Percentiles rank a stretch among this genome's conserved stretches.
Evolutionary conservation across 2,888 invertebrate species (phyloP).

Genomic region (Ypsolopha sequella): DNA sequence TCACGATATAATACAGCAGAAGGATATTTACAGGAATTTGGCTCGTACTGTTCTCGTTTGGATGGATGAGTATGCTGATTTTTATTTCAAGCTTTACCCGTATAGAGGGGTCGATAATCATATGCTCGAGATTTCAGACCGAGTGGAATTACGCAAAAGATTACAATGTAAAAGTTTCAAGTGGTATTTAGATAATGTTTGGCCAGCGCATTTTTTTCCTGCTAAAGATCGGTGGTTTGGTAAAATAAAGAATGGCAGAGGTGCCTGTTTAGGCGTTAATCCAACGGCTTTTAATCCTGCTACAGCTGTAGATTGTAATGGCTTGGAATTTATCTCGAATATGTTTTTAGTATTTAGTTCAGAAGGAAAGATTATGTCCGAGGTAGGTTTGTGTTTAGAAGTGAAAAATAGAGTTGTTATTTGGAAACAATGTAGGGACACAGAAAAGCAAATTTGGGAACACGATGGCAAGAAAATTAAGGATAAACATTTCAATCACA

Average conservation of each 20-base stretch:
- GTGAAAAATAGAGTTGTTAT: slow-evolving; percentile 74
- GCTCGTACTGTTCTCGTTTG: slow-evolving; percentile 95
- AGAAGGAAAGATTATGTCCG: slow-evolving; percentile 83
- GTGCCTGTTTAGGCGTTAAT: slow-evolving; percentile 43
- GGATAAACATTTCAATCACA: slow-evolving; percentile 19
- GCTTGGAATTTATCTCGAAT: slow-evolving; percentile 62
- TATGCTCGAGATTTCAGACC: slow-evolving; percentile 71
- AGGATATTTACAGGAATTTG: slow-evolving; percentile 90
- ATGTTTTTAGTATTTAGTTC: slow-evolving; percentile 80
- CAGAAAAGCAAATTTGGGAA: slow-evolving; percentile 78
- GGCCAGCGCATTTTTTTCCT: slow-evolving; percentile 97
- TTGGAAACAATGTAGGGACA: slow-evolving; percentile 79
- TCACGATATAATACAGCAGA: slow-evolving; percentile 85
- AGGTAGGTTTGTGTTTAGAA: slow-evolving; percentile 89
- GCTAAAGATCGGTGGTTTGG: slow-evolving; percentile 90
- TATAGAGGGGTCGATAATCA: slow-evolving; percentile 71
- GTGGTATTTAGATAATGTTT: slow-evolving; percentile 95
- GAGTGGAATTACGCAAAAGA: slow-evolving; percentile 77
- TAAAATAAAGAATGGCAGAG: slow-evolving; percentile 73
- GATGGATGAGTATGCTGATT: slow-evolving; percentile 98
- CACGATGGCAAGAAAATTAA: slow-evolving; percentile 58
- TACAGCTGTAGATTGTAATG: slow-evolving; percentile 74
- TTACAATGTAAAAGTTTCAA: slow-evolving; percentile 88
- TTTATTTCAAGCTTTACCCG: slow-evolving; percentile 89
- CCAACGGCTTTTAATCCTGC: slow-evolving; percentile 76